A percentile compares a stretch with the other conserved stretches of the same genome.
Evolutionary conservation across 1,140 invertebrate species (phyloP).

Genomic region (Saccostrea echinata): DNA sequence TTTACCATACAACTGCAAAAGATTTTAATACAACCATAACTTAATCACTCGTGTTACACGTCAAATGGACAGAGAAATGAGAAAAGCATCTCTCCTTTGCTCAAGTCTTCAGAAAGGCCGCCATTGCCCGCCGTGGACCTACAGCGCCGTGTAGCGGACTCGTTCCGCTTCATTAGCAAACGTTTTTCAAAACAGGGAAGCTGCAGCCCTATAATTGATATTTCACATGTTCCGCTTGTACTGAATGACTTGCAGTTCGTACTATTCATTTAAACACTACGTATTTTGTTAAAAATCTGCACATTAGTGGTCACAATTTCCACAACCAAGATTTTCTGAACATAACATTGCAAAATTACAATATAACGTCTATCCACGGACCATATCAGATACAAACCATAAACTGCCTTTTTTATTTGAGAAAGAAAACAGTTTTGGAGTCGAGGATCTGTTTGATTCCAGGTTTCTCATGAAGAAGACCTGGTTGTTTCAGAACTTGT

Average conservation of each 20-base stretch:
- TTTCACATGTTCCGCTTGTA: slow-evolving; percentile 14
- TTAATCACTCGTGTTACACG: slow-evolving; percentile 5
- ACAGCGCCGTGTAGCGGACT: not conserved
- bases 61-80: slow-evolving; percentile 1
- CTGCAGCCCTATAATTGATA: not conserved
- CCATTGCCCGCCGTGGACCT: not conserved
- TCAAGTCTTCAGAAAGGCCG: not conserved
- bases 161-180: slow-evolving; percentile 5
- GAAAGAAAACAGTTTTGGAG: not conserved
- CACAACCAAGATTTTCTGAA: not conserved
- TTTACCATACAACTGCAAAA: not conserved
- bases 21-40: not conserved
- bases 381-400: not conserved
- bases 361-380: not conserved
- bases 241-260: not conserved
- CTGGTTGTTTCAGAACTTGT: not conserved
- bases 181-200: not conserved
- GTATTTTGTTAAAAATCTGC: not conserved
- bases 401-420: not conserved
- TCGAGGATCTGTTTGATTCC: not conserved
- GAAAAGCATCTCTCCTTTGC: not conserved
- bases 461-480: not conserved
- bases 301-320: not conserved
- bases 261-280: not conserved
- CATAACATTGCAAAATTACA: not conserved